Evolutionary conservation across 2,797 vertebrate species (phyloP), one percentile per base, ranked within the genome.

Genomic region (Chaetophractus vellerosus): DNA sequence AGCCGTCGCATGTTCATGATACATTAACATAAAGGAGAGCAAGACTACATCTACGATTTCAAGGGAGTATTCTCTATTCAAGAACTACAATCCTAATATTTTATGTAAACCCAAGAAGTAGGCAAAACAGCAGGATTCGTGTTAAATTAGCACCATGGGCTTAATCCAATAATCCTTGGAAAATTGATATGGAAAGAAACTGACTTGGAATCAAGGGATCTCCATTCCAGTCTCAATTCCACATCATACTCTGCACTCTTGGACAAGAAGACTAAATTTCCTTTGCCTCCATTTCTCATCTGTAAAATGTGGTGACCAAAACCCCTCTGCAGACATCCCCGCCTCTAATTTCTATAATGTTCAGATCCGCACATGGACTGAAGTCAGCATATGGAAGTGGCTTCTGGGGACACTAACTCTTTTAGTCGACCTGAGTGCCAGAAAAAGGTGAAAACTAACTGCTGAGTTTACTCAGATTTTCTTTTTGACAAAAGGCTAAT

Each of bases 1-100:
- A 96, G 83, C 64, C 94, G 59, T 88, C 96, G 92, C 64, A 80
- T 91, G 78, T 88, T 95, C 92, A 97, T 95, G 81, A 97, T 97
- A 94, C 48, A 89, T 97, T 97, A 97, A 96, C 50, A 95, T 66
- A 28, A 31, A 91, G 84, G 59, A 81, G 80, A 94, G 88, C 61
- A 88, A 11, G 88, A 94, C 45, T 64, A 45, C 28, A 84, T 80
- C 59, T 93, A 18, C 52, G 97, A 88, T 75, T 33, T 71, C 75
- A 78, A 87, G 69, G 61, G 38, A 26, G 26, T 66, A 85, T 91
- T 36, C 71, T 41, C 1, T 4, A 45, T 80, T 41, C 3, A 59
- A 24, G 23, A 96, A 82, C 21, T 88, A 41, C 96, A 90, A 96
- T 85, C 38, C 18, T 75, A 86, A 50, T 81, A 45, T 97, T 96